Evolutionary conservation across 2,113 vertebrate genomes (phyloP), one percentile per base, ranked within the genome.

Genomic region (Eleginops maclovinus): DNA sequence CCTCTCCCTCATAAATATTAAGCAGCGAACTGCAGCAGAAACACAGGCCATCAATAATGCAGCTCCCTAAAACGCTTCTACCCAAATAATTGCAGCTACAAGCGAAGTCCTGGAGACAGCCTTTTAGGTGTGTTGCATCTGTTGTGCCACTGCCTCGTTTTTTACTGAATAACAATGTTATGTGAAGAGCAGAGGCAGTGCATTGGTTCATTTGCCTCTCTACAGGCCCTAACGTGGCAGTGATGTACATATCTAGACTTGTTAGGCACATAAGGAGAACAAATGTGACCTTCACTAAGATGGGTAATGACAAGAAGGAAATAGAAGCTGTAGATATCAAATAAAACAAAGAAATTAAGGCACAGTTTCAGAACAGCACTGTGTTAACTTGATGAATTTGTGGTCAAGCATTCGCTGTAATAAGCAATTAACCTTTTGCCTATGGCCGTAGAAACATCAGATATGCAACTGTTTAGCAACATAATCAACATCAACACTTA

Each of bases 51-150:
- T 66, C 14, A 78, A 86, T 88, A 85, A 78, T 87, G 85, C 82
- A 90, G 43, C 41, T 69, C 46, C 40, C 66, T 59, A 87, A 91
- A 91, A 89, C 11, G 53, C 67, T 68, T 53, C 74, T 82, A 75
- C 63, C 53, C 68, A 86, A 90, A 89, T 87, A 89, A 88, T 83
- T 90, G 85, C 85, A 69, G 65, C 82, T 69, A 50, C 77, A 46
- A 75, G 75, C 65, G 64, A 61, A 82, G 61, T 85, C 77, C 79
- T 40, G 21, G 55, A 83, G 74, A 67, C 60, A 61, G 61, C 72
- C 70, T 74, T 15, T 19, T 4, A 76, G 67, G 74, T 66, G 44
- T 47, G n/a, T 44, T 80, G 46, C 80, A 65, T 60, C 81, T 81
- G 69, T 26, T 55, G 22, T 66, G 76, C 67, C 24, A 41, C 54